A percentile compares a stretch with the other conserved stretches of the same genome.
Evolutionary conservation across 2,797 vertebrate species (phyloP).

Genomic region (Galaxias olidus): DNA sequence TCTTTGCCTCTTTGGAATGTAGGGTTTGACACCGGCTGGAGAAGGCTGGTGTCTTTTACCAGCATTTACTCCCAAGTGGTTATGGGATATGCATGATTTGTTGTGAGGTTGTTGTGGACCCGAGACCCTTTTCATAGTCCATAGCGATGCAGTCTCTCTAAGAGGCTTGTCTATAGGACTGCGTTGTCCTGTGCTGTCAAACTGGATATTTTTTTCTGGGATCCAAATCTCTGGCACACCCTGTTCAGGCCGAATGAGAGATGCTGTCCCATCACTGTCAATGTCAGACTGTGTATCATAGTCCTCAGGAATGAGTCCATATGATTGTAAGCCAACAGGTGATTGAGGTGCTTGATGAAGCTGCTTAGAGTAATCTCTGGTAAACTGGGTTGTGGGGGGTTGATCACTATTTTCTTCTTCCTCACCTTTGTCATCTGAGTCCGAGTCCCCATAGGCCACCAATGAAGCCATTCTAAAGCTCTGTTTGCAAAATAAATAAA

Average conservation of each 20-base stretch:
- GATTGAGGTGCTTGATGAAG: conserved; percentile 21
- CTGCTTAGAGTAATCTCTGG: conserved; percentile 8
- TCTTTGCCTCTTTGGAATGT: conserved; percentile 85
- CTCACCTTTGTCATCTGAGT: conserved; percentile 77
- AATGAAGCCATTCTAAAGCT: conserved; percentile 79
- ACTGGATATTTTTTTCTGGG: too few species aligned
- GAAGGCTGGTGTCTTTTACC: conserved; percentile 66
- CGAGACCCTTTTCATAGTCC: too few species aligned
- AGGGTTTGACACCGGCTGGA: conserved; percentile 77
- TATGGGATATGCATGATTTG: conserved; percentile 8
- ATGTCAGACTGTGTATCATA: conserved; percentile 11
- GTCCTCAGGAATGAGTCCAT: conserved; percentile 1
- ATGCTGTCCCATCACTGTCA: conserved; percentile 8
- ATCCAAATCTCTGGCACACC: too few species aligned
- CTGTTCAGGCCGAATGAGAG: too few species aligned
- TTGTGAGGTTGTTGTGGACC: too few species aligned
- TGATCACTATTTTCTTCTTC: conserved; percentile 12
- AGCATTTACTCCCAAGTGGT: conserved; percentile 16
- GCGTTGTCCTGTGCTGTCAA: too few species aligned
- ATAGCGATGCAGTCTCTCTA: too few species aligned
- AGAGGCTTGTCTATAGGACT: too few species aligned
- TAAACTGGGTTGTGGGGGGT: conserved; percentile 14
- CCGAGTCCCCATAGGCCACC: conserved; percentile 93
- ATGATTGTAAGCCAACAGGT: background rate
- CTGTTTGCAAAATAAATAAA: conserved; percentile 29